Evolutionary conservation across 2,888 invertebrate genomes (phyloP).

Genomic region (Himalopsyche kuldschensis): DNA sequence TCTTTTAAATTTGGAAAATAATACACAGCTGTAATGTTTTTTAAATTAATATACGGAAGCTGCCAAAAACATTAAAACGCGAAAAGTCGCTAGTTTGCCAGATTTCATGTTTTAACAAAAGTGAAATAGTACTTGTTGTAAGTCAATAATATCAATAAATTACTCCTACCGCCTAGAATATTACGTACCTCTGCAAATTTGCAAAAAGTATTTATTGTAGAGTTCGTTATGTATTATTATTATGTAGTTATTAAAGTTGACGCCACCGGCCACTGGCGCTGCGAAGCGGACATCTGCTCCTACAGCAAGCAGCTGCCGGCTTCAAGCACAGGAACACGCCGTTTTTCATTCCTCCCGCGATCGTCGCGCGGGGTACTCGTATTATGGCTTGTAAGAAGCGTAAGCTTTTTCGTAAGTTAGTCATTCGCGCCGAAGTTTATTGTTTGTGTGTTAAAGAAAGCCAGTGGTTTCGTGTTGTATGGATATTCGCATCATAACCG

Average conservation of each 20-base stretch:
- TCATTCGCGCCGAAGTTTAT: not conserved
- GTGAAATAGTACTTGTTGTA: too few relatives aligned
- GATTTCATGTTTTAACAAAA: too few relatives aligned
- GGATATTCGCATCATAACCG: not conserved
- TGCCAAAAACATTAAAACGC: too few relatives aligned
- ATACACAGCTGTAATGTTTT: too few relatives aligned
- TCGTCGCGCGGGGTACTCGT: not conserved
- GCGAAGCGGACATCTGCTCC: slow-evolving; percentile 20
- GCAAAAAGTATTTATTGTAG: too few relatives aligned
- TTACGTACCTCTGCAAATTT: too few relatives aligned
- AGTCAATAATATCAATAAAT: too few relatives aligned
- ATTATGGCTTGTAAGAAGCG: not conserved
- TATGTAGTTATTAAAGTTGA: not conserved
- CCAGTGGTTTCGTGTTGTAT: not conserved
- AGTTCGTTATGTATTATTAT: not conserved
- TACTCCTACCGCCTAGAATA: too few relatives aligned
- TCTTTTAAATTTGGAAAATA: too few relatives aligned
- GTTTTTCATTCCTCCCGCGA: slow-evolving; percentile 10
- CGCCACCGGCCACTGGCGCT: slow-evolving; percentile 7
- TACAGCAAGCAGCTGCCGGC: slow-evolving; percentile 18
- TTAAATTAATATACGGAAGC: too few relatives aligned
- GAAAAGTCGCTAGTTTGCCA: too few relatives aligned
- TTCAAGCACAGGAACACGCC: slow-evolving; percentile 4
- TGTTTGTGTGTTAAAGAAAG: not conserved
- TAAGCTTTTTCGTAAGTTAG: not conserved